Base-by-base conservation (phyloP, 2,888 invertebrate genomes). In the Lymantria dispar region DNA sequence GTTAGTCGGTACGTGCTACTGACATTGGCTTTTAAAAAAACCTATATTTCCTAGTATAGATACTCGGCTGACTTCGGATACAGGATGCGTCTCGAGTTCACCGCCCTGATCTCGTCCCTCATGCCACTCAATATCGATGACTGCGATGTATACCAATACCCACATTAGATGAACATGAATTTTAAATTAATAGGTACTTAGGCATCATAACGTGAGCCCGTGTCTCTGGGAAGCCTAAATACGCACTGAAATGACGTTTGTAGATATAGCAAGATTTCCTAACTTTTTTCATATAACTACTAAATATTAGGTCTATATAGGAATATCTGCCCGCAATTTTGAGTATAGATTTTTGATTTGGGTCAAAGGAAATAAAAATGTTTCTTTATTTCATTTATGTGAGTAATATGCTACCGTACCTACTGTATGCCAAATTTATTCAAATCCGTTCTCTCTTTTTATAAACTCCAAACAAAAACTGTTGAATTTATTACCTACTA, bases 41-140 rank as follows among this genome's bases (percentile, higher is more conserved):
- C 87, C 82, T 74, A 84, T 85, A 85, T 88, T 86, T 80, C 88
- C 88, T 79, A 83, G 83, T 85, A 83, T 68, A 87, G 84, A 78
- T 75, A 72, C 71, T 67, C 80, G 83, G 76, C 83, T 83, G 78
- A 85, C 76, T 80, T 73, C 64, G 78, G 80, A 83, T 81, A 85
- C 89, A 87, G 90, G 89, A 90, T 89, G 83, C 80, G 69, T 71
- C 10, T 64, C 71, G 75, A 80, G 87, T 85, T 83, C 84, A 85
- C 73, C 78, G 83, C 72, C 75, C 80, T 76, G 75, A 74, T 78
- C 80, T 77, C 75, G 70, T 74, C 75, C 72, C 74, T 72, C 72
- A 66, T 68, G 58, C 64, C 60, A 60, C 63, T 72, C 72, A 67
- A 55, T 54, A 11, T 33, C 22, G 22, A 22, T 22, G 22, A 58